Conservation (phyloP, 2,113 vertebrate genomes). For the Cebidichthys violaceus region DNA sequence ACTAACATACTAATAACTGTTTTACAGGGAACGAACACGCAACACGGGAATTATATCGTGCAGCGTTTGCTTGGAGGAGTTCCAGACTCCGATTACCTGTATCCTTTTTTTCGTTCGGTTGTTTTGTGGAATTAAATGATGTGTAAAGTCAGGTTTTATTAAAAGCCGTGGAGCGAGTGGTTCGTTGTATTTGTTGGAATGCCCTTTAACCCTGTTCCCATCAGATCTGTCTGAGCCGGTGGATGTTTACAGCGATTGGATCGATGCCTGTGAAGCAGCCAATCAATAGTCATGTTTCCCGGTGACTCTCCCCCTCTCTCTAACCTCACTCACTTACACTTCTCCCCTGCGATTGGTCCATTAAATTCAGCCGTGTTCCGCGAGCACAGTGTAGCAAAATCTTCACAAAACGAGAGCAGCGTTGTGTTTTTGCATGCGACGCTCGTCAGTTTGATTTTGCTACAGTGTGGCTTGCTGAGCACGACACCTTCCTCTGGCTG, state of each 20-base stretch:
- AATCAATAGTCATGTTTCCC: conserved; percentile 90
- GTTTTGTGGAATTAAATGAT: not conserved
- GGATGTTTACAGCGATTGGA: conserved; percentile 97
- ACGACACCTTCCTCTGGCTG: conserved; percentile 45
- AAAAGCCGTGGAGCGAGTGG: too few relatives aligned
- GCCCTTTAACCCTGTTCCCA: conserved; percentile 56
- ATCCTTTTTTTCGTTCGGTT: conserved; percentile 82
- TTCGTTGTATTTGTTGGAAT: not conserved
- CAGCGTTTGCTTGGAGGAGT: conserved; percentile 93
- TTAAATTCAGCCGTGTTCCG: conserved; percentile 5
- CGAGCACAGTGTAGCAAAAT: conserved; percentile 23
- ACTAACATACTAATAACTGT: not conserved
- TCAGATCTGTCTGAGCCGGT: conserved; percentile 94
- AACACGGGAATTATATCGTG: conserved; percentile 96
- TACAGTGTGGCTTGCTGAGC: not conserved
- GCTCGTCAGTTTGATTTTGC: not conserved
- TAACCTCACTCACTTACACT: conserved; percentile 23
- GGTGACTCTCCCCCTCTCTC: conserved; percentile 71
- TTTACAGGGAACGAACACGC: conserved; percentile 90
- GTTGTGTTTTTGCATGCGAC: not conserved
- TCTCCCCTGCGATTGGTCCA: conserved; percentile 13
- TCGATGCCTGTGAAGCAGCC: conserved; percentile 95
- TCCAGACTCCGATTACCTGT: conserved; percentile 96
- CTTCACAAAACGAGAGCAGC: too few relatives aligned
- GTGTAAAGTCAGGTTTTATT: not conserved